Conservation (phyloP, 2,888 invertebrate genomes). For the Cantharis flavilabris region DNA sequence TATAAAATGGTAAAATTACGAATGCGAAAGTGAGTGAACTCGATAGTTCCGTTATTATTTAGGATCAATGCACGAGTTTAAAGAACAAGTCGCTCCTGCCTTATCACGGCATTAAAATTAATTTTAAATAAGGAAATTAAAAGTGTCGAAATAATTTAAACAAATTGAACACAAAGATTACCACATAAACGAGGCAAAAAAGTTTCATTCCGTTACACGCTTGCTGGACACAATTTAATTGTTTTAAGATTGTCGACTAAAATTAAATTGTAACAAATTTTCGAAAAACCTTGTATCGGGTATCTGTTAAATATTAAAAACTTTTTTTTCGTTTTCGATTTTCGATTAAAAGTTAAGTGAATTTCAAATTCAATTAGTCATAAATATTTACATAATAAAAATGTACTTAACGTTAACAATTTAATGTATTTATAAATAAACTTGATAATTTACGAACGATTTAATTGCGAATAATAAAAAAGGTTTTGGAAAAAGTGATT, state of each 20-base stretch:
- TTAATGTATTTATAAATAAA: not conserved
- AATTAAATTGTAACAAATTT: not conserved
- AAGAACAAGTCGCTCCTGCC: not conserved
- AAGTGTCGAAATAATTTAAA: not conserved
- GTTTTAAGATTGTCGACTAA: not conserved
- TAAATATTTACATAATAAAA: not conserved
- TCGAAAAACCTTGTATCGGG: not conserved
- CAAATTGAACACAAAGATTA: not conserved
- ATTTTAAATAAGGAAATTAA: not conserved
- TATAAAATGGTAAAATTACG: not conserved
- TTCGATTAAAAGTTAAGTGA: not conserved
- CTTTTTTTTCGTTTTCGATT: too few relatives aligned
- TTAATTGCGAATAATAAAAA: not conserved
- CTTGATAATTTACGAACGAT: not conserved
- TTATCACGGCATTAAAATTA: not conserved
- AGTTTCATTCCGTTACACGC: not conserved
- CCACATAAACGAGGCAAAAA: not conserved
- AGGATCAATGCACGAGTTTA: not conserved
- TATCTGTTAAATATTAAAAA: too few relatives aligned
- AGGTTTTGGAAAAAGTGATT: not conserved
- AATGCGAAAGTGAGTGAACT: not conserved
- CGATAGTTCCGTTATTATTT: conserved; percentile 1
- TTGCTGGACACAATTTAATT: not conserved
- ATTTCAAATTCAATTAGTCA: not conserved
- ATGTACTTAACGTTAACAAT: not conserved